Evolutionary conservation across 2,888 invertebrate genomes (phyloP), one percentile per base, ranked within the genome.

Genomic region (Scaeva pyrastri): DNA sequence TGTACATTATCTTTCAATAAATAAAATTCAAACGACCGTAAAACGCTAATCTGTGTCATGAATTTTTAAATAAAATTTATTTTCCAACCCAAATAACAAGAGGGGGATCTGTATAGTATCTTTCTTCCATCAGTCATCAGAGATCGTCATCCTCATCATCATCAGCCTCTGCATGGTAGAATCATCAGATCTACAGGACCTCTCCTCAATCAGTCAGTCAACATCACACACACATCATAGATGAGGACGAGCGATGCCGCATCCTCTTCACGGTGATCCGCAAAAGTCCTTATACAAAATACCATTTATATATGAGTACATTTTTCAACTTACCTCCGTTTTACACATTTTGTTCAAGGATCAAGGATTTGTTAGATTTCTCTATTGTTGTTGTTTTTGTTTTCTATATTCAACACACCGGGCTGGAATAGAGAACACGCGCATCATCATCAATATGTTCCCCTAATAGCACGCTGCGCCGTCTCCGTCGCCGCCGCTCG

Each of bases 1-100:
- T 48, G 76, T 90, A 80, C 55, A 80, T 90, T 26, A 16, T 60
- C 60, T 41, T 31, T 5, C 31, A 31, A 66, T 50, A 68, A 52
- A 68, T 21, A 52, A 91, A 90, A 91, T 89, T 90, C 92, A 92
- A 91, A 89, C 91, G 92, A 91, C 91, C 92, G 90, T 91, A 90
- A 91, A 92, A 91, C 91, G 92, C 90, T 91, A 91, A 91, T 91
- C 92, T 86, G 86, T 86, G 87, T 81, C 86, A 86, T 86, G 86
- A 86, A 86, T 86, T 86, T 86, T 81, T 62, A 86, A 81, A 71
- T 74, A 81, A 74, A 64, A 52, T 21, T 68, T 52, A 11, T 10
- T 16, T 16, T n/a, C 6, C n/a, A 16, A 19, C 31, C 12, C 19
- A n/a, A n/a, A 60, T 66, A 66, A 43, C 43, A 16, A 74, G 64